phyloP scores from a whole-genome alignment of 2,888 invertebrate species.

The Parasteatoda lunata region DNA sequence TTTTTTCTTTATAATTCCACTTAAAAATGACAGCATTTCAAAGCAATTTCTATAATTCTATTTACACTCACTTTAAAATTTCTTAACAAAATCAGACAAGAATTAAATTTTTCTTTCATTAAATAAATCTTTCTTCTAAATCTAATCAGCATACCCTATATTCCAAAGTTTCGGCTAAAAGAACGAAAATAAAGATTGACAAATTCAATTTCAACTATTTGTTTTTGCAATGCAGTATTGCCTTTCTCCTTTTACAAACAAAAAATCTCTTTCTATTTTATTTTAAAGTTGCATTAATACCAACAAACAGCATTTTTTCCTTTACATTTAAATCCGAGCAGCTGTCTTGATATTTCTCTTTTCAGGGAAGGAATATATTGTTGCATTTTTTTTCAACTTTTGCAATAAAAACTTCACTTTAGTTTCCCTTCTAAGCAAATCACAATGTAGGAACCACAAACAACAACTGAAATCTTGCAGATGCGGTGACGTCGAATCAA shows the following conservation, averaged over 20 bases:
- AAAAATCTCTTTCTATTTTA: neutral
- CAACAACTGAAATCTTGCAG: conserved; percentile 39
- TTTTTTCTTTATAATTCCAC: neutral
- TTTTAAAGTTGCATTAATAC: conserved; percentile 28
- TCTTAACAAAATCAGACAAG: neutral
- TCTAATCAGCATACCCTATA: conserved; percentile 41
- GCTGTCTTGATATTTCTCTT: conserved; percentile 16
- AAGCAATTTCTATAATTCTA: neutral
- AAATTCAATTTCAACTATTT: conserved; percentile 52
- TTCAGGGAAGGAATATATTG: conserved; percentile 12
- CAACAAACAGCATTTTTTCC: conserved; percentile 12
- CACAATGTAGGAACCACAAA: conserved; percentile 13
- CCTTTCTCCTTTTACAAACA: neutral
- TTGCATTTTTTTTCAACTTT: neutral
- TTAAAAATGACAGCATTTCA: neutral
- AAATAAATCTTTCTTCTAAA: conserved; percentile 31
- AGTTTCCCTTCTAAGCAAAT: conserved; percentile 9
- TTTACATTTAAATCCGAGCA: conserved; percentile 32
- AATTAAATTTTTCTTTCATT: conserved; percentile 50
- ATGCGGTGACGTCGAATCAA: conserved; percentile 1
- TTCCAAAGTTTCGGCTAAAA: conserved; percentile 28
- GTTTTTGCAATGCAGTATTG: conserved; percentile 13
- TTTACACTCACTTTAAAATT: neutral
- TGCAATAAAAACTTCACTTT: conserved; percentile 19
- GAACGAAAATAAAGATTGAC: conserved; percentile 53